Conservation (phyloP, 2,888 invertebrate species). For the Lasioglossum vierecki region DNA sequence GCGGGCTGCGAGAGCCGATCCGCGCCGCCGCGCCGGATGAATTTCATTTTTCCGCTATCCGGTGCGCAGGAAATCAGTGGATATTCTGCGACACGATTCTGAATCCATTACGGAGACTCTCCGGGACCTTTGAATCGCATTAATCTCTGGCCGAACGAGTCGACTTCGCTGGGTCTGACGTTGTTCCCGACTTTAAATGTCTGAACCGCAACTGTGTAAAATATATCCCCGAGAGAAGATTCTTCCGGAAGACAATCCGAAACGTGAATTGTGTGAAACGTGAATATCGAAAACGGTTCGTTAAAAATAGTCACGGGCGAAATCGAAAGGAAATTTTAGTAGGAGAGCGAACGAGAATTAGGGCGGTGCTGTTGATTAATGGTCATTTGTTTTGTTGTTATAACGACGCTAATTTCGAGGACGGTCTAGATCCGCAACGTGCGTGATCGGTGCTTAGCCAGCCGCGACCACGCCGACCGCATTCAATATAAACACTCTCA, state of each 20-base stretch:
- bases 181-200: no score
- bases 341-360: background rate
- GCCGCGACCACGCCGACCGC: constrained; percentile 46
- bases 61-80: background rate
- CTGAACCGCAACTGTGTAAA: background rate
- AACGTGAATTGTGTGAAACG: background rate
- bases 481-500: constrained; percentile 62
- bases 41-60: constrained; percentile 41
- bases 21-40: constrained; percentile 11
- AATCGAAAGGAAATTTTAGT: background rate
- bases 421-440: constrained; percentile 32
- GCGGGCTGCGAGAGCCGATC: constrained; percentile 18
- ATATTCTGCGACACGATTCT: constrained; percentile 22
- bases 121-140: constrained; percentile 19
- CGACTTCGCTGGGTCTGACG: background rate
- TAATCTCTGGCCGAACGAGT: constrained; percentile 4
- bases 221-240: background rate
- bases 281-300: background rate
- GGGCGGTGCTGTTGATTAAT: background rate
- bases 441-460: constrained; percentile 49
- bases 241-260: background rate
- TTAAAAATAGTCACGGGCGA: background rate
- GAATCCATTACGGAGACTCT: constrained; percentile 20
- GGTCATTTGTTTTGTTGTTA: constrained; percentile 26
- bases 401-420: constrained; percentile 44